These are phyloP conservation scores for Eupithecia insigniata DNA, from an alignment of 2,888 invertebrate genomes.

Conservation along the genomic window DNA sequence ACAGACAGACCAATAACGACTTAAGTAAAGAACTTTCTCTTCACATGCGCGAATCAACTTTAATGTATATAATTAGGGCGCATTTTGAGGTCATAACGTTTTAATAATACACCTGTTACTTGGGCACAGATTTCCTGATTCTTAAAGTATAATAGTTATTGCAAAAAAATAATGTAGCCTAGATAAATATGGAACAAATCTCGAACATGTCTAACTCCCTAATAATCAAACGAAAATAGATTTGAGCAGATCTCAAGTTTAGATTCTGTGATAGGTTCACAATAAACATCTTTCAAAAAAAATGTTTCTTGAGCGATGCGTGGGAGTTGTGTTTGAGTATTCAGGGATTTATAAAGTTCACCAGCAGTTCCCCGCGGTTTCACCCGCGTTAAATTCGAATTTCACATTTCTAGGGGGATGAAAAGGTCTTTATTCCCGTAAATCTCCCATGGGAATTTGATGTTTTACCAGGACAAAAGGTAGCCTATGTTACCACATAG, in stretches of 20 bases:
- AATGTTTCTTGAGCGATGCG: no score
- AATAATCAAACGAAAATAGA: background rate
- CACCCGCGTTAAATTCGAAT: no score
- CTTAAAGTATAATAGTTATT: background rate
- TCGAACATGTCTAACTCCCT: background rate
- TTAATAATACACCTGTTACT: background rate
- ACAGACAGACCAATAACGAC: background rate
- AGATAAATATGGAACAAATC: no score
- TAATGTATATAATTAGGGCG: slow-evolving; percentile 2
- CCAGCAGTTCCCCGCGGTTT: no score
- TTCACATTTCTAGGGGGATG: no score
- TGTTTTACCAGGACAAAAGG: no score
- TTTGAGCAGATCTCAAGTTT: no score
- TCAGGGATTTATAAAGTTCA: no score
- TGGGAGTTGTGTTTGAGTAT: background rate
- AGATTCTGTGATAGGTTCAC: no score
- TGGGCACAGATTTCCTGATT: background rate
- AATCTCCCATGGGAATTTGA: no score
- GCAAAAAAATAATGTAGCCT: background rate
- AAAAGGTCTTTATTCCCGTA: no score
- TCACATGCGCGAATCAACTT: background rate
- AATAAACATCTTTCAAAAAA: background rate
- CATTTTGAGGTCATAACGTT: background rate
- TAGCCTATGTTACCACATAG: no score
- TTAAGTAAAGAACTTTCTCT: background rate